Percentiles rank a stretch among this genome's conserved stretches.
Evolutionary conservation across 2,888 invertebrate genomes (phyloP).

Genomic region (Plebejus melissa): DNA sequence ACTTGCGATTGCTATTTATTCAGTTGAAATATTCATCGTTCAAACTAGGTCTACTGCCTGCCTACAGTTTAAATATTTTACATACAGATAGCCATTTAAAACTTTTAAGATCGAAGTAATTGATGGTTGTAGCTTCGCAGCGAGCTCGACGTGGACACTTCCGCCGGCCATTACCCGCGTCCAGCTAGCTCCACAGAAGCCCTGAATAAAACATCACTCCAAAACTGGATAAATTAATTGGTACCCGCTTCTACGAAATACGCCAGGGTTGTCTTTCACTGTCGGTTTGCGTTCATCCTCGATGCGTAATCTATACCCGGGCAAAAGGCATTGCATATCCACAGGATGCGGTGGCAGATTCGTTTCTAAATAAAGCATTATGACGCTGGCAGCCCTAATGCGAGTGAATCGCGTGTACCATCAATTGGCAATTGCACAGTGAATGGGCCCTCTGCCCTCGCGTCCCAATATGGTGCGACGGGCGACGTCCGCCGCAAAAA

Average conservation of each 20-base stretch:
- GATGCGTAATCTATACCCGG: neutral
- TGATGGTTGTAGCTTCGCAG: neutral
- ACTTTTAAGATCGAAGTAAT: slow-evolving; percentile 14
- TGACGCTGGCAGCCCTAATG: slow-evolving; percentile 43
- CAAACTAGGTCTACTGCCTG: neutral
- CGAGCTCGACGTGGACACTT: neutral
- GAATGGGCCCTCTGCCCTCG: slow-evolving; percentile 62
- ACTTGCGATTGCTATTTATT: neutral
- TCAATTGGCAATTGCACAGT: slow-evolving; percentile 64
- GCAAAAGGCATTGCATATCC: neutral
- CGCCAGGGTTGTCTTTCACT: slow-evolving; percentile 36
- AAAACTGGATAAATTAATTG: slow-evolving; percentile 64
- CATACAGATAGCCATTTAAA: neutral
- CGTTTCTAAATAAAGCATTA: slow-evolving; percentile 19
- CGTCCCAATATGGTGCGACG: slow-evolving; percentile 48
- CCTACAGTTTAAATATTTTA: neutral
- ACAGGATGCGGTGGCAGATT: slow-evolving; percentile 25
- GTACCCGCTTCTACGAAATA: slow-evolving; percentile 52
- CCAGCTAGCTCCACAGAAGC: slow-evolving; percentile 29
- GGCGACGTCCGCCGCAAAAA: slow-evolving; percentile 40
- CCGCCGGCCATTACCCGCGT: slow-evolving; percentile 29
- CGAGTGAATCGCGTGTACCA: slow-evolving; percentile 50
- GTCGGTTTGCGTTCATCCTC: neutral
- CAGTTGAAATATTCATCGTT: neutral
- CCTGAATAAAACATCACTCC: slow-evolving; percentile 56